Conservation (phyloP, 1,140 invertebrate species). For the Drosophila yakuba region DNA sequence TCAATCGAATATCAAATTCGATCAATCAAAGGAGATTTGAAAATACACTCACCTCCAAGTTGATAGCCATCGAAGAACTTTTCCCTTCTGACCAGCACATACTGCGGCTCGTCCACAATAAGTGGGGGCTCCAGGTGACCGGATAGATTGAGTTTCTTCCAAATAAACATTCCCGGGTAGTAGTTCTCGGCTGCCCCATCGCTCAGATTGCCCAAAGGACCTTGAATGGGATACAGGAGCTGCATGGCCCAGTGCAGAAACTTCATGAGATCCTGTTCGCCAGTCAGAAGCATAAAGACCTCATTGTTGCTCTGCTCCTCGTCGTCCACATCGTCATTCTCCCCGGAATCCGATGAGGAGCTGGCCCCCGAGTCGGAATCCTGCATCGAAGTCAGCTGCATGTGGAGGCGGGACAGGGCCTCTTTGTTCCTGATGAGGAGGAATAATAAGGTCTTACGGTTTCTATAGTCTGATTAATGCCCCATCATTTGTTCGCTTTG, state of each 20-base stretch:
- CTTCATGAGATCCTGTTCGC: conserved; percentile 74
- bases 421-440: conserved; percentile 56
- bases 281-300: conserved; percentile 71
- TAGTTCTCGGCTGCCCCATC: conserved; percentile 64
- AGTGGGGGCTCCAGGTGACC: conserved; percentile 76
- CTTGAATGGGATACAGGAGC: conserved; percentile 66
- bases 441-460: neutral
- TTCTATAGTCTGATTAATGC: conserved; percentile 63
- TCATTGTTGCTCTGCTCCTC: conserved; percentile 57
- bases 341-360: conserved; percentile 15
- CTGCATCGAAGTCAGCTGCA: conserved; percentile 54
- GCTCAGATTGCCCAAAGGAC: conserved; percentile 20
- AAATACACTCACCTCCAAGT: conserved; percentile 54
- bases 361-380: conserved; percentile 25
- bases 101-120: conserved; percentile 78
- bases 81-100: conserved; percentile 74
- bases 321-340: conserved; percentile 7
- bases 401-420: conserved; percentile 53
- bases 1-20: neutral
- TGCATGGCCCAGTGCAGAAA: conserved; percentile 79
- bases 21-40: neutral
- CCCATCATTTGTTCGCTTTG: conserved; percentile 62
- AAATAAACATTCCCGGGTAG: conserved; percentile 74
- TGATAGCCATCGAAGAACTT: conserved; percentile 57
- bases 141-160: conserved; percentile 80